Conservation (phyloP, 2,113 vertebrate species). For the Nothobranchius furzeri region DNA sequence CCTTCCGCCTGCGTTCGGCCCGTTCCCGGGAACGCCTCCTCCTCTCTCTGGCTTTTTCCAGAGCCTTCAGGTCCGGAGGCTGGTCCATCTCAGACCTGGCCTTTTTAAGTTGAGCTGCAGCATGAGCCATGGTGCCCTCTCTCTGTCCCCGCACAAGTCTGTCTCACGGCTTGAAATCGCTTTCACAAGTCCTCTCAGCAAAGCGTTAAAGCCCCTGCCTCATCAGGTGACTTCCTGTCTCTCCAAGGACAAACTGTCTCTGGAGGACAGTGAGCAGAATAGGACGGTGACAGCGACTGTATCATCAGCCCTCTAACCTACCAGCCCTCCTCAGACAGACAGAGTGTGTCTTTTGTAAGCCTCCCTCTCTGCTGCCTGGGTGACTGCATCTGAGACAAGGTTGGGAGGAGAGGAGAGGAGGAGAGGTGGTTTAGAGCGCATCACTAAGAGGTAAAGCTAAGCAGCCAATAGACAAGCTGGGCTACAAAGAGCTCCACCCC, state of each 20-base stretch:
- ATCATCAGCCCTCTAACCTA: conserved; percentile 48
- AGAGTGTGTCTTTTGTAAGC: conserved; percentile 34
- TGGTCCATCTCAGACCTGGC: conserved; percentile 91
- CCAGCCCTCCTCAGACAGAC: conserved; percentile 29
- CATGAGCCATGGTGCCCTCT: conserved; percentile 88
- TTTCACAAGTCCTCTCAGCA: conserved; percentile 15
- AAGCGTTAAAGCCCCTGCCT: conserved; percentile 5
- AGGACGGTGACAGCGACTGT: conserved; percentile 12
- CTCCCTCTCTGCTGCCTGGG: conserved; percentile 48
- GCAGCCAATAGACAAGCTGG: conserved; percentile 44
- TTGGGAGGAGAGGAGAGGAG: conserved; percentile 38
- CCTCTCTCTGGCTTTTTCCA: conserved; percentile 89
- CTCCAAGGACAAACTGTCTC: conserved; percentile 44
- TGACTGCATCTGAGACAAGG: conserved; percentile 59
- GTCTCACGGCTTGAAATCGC: conserved; percentile 22
- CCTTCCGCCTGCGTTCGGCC: conserved; percentile 95
- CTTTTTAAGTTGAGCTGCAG: conserved; percentile 97
- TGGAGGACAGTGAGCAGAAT: conserved; percentile 1
- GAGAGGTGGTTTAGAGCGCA: conserved; percentile 38
- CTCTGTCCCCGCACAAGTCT: conserved; percentile 12
- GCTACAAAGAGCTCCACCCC: conserved; percentile 38
- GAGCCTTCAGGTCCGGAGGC: conserved; percentile 80
- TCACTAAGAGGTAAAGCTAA: conserved; percentile 56
- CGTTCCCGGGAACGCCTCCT: conserved; percentile 90
- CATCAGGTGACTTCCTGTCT: conserved; percentile 39